These are phyloP conservation scores for Laticauda colubrina DNA, from an alignment of 2,113 vertebrate species.

Conservation along the genomic window DNA sequence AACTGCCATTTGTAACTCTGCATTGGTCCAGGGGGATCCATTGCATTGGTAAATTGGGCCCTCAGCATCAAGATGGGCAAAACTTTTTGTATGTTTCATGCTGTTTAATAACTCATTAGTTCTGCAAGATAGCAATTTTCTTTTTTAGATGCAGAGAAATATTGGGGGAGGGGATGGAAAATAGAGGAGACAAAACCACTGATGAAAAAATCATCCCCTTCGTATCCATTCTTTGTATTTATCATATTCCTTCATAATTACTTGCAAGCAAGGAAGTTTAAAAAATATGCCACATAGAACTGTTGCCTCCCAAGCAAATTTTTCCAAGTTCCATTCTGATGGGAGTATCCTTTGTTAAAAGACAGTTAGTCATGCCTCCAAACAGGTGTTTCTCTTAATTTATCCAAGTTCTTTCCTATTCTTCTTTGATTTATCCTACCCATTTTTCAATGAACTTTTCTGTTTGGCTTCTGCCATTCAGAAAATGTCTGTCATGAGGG, in stretches of 20 bases:
- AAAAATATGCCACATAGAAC: not conserved
- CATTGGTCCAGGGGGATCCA: slow-evolving; percentile 17
- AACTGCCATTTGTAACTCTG: not conserved
- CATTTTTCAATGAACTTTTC: not conserved
- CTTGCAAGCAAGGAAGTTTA: not conserved
- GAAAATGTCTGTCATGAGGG: not conserved
- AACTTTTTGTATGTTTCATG: slow-evolving; percentile 9
- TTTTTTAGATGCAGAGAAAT: slow-evolving; percentile 1
- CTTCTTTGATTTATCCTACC: not conserved
- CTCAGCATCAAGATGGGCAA: not conserved
- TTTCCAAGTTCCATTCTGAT: not conserved
- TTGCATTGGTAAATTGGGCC: slow-evolving; percentile 11
- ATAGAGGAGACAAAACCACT: not conserved
- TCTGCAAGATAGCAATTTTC: slow-evolving; percentile 21
- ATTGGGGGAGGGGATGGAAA: not conserved
- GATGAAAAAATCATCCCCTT: not conserved
- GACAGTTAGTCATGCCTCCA: not conserved
- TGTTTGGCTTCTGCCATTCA: not conserved
- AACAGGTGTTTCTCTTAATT: not conserved
- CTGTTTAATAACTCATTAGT: slow-evolving; percentile 28
- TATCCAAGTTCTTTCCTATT: too few relatives aligned
- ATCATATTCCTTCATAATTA: slow-evolving; percentile 1
- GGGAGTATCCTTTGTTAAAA: not conserved
- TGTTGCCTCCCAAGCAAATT: not conserved
- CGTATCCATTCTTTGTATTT: slow-evolving; percentile 3